phyloP scores from a whole-genome alignment of 2,888 invertebrate genomes.

The Ophion ellenae region DNA sequence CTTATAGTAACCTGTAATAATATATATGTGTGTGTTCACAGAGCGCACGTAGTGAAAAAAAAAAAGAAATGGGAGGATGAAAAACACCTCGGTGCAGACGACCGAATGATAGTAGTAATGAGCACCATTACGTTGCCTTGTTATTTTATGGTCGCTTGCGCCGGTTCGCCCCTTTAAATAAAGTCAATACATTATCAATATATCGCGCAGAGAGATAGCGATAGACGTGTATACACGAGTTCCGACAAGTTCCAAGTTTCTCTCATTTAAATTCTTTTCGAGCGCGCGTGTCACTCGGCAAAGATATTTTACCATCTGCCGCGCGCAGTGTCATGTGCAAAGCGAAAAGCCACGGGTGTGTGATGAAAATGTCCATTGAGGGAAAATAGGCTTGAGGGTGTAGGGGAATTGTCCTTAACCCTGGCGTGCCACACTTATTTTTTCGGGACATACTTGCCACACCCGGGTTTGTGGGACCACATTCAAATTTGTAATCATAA shows the following conservation, averaged over 20 bases:
- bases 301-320: no score
- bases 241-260: constrained; percentile 2
- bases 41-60: constrained; percentile 3
- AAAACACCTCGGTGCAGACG: constrained; percentile 68
- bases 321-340: background rate
- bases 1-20: no score
- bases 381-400: no score
- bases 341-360: background rate
- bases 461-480: no score
- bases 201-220: constrained; percentile 38
- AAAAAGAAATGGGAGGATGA: constrained; percentile 39
- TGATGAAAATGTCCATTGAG: no score
- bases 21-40: background rate
- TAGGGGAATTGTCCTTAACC: no score
- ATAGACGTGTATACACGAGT: constrained; percentile 40
- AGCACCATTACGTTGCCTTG: constrained; percentile 78
- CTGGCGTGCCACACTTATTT: no score
- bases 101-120: constrained; percentile 74
- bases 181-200: constrained; percentile 76
- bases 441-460: no score
- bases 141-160: constrained; percentile 75
- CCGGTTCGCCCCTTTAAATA: constrained; percentile 68
- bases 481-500: no score
- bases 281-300: no score
- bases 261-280: background rate